Evolutionary conservation across 2,797 vertebrate species (phyloP).

Genomic region (Gymnoscopelus braueri): DNA sequence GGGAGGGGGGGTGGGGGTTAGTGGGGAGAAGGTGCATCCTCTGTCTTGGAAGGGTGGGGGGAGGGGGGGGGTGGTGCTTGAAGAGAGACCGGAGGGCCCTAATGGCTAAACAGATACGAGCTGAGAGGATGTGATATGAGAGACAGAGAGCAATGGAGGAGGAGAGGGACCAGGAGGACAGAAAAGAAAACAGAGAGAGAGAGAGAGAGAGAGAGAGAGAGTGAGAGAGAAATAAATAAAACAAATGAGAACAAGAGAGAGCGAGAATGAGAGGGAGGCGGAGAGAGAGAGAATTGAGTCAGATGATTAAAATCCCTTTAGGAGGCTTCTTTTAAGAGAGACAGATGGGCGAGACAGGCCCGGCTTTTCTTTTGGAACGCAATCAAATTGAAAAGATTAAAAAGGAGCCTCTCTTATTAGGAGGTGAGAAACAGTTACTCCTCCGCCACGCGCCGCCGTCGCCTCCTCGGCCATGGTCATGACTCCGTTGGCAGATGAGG

Average conservation of each 20-base stretch:
- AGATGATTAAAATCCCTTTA: conserved; percentile 83
- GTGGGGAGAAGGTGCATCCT: conserved; percentile 56
- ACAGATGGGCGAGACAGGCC: conserved; percentile 80
- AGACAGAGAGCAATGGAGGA: background rate
- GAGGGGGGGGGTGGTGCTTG: conserved; percentile 68
- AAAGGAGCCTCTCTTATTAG: conserved; percentile 79
- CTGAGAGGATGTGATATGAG: conserved; percentile 56
- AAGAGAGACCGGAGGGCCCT: conserved; percentile 69
- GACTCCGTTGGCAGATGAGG: conserved; percentile 71
- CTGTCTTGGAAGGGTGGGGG: conserved; percentile 55
- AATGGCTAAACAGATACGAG: conserved; percentile 72
- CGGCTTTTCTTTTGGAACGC: conserved; percentile 71
- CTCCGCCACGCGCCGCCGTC: conserved; percentile 76
- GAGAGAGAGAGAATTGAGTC: conserved; percentile 60
- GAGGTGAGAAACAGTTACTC: conserved; percentile 83
- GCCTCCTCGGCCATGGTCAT: conserved; percentile 73
- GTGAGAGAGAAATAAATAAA: conserved; percentile 52
- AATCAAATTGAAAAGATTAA: conserved; percentile 82
- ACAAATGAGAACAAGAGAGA: conserved; percentile 58
- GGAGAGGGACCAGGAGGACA: background rate
- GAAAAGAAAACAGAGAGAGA: background rate
- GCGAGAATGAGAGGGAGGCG: conserved; percentile 55
- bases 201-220: conserved; percentile 49
- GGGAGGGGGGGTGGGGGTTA: conserved; percentile 42
- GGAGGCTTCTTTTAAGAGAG: conserved; percentile 80